These are phyloP conservation scores for Parauchenoglanis punctatus DNA, from an alignment of 2,797 vertebrate genomes.

Conservation along the genomic window DNA sequence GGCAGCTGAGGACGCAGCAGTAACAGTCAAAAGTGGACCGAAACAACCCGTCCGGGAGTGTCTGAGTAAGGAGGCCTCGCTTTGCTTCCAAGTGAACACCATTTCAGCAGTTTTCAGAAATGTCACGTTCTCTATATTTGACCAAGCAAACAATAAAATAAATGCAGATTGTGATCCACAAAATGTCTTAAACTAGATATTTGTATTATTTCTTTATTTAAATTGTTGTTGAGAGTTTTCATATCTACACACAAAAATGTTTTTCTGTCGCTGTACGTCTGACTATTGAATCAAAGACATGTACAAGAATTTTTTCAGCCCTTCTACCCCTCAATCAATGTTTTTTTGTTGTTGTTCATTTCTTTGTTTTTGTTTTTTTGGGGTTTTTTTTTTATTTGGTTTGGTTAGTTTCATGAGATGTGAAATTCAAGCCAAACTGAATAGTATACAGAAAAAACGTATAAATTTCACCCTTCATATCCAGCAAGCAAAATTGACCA, in stretches of 20 bases:
- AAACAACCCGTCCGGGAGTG: neutral
- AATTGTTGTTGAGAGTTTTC: neutral
- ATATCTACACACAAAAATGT: neutral
- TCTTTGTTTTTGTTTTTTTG: neutral
- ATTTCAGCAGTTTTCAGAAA: too few relatives aligned
- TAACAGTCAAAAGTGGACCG: too few relatives aligned
- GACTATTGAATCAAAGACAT: neutral
- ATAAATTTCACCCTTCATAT: neutral
- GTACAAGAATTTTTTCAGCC: neutral
- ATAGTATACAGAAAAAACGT: neutral
- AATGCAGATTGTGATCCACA: neutral
- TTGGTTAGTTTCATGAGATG: neutral
- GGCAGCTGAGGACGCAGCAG: neutral
- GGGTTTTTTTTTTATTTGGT: too few relatives aligned
- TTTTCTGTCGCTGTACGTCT: neutral
- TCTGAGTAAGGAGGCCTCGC: neutral
- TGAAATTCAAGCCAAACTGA: neutral
- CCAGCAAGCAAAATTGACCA: neutral
- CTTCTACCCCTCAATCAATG: neutral
- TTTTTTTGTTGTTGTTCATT: neutral
- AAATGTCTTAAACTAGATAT: neutral
- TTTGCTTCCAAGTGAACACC: neutral
- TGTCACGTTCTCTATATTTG: neutral
- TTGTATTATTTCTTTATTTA: neutral
- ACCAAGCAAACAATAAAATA: neutral